Evolutionary conservation across 1,140 invertebrate species (phyloP).

Genomic region (Heliconius eleuchia): DNA sequence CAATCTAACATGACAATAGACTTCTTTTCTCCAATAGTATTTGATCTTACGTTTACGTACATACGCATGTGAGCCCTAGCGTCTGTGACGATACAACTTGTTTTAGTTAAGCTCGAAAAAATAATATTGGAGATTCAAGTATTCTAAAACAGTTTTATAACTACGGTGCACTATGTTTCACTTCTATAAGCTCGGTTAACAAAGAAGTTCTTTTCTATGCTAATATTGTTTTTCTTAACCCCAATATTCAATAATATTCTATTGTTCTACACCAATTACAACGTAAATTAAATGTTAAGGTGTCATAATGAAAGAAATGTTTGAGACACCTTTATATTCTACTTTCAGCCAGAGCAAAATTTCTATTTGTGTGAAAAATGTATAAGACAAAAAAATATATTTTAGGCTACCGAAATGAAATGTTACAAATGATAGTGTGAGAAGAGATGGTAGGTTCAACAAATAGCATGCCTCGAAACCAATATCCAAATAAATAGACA

Average conservation of each 20-base stretch:
- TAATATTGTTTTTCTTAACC: conserved; percentile 13
- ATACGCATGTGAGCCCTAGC: background rate
- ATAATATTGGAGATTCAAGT: conserved; percentile 70
- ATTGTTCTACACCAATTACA: background rate
- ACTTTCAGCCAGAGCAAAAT: background rate
- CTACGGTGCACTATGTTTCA: conserved; percentile 34
- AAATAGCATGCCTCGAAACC: conserved; percentile 53
- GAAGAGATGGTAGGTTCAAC: conserved; percentile 44
- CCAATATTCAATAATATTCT: background rate
- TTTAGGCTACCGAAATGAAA: conserved; percentile 2
- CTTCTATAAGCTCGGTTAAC: conserved; percentile 26
- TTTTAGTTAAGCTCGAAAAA: conserved; percentile 43
- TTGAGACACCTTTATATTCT: background rate
- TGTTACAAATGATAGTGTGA: conserved; percentile 28
- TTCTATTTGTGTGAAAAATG: background rate
- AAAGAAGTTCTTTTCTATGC: conserved; percentile 39
- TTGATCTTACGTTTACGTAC: conserved; percentile 31
- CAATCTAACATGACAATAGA: conserved; percentile 81
- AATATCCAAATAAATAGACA: conserved; percentile 45
- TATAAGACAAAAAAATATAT: background rate
- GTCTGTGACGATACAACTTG: background rate
- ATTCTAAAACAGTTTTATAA: conserved; percentile 30
- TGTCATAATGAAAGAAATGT: background rate
- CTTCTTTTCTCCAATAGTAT: conserved; percentile 76
- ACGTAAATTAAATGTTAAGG: background rate